Base-by-base conservation (phyloP, 1,140 invertebrate genomes). In the Brachionus paranguensis region DNA sequence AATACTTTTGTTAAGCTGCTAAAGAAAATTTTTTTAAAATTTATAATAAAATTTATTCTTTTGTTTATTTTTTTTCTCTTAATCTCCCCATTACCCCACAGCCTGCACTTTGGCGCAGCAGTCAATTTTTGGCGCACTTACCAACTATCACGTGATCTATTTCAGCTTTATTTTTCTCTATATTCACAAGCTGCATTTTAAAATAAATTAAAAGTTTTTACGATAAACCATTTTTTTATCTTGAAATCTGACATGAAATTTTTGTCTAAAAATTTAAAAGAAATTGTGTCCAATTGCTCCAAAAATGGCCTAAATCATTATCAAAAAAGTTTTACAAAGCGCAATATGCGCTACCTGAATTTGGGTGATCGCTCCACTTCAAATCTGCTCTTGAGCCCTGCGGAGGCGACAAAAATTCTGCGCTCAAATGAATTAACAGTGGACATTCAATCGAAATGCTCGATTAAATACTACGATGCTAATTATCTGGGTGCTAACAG, bases 401-500 rank as follows among this genome's bases (percentile, higher is more conserved):
- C 60, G 2, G 81, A 83, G 20, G 81, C 81, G 3, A 83, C 81
- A 7, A 47, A 60, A 70, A 83, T 83, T 12, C 33, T 83, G 47
- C 41, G 81, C 37, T 41, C 81, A 37, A 68, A 72, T 20, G 81
- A 83, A 20, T 50, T 43, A 37, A 83, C 43, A 37, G 43, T 70
- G 27, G 68, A 83, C 64, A 47, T 83, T 43, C 50, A 83, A 43
- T 53, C 64, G 3, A 83, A 83, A 68, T 70, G 81, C 12, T 47
- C 81, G 1, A 60, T 83, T 8, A 83, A 83, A 37, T 83, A 83
- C 53, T 83, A 83, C 53, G 81, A 83, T 37, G 45, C 24, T 17
- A 83, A 83, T 70, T 70, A 68, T 83, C 20, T 83, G 6, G 81
- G 81, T 55, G 60, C 81, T 12, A 83, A 83, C 47, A 68, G 47